These are phyloP conservation scores for Orthonychiurus folsomi DNA, from an alignment of 2,888 invertebrate species.

Conservation along the genomic window DNA sequence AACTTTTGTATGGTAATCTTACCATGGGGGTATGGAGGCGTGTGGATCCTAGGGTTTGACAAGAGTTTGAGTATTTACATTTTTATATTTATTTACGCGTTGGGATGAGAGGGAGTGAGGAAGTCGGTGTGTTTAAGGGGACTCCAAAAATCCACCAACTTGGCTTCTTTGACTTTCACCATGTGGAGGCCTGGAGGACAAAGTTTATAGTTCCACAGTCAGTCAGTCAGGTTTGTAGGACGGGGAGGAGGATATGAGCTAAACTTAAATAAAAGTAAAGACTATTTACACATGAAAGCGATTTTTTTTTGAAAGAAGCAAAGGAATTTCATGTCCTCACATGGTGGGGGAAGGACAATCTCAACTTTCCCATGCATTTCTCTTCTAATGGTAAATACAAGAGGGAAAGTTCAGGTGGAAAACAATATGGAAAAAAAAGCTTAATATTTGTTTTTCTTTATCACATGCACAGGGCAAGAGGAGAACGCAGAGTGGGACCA, in stretches of 20 bases:
- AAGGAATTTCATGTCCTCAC: too few species aligned
- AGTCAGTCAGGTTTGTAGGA: background rate
- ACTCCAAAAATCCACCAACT: background rate
- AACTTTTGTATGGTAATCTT: too few species aligned
- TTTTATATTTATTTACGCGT: too few species aligned
- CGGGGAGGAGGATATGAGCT: too few species aligned
- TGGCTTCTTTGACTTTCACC: background rate
- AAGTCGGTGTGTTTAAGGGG: too few species aligned
- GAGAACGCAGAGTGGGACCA: conserved; percentile 5
- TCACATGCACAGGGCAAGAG: conserved; percentile 4
- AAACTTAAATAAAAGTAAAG: conserved; percentile 1
- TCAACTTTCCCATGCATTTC: background rate
- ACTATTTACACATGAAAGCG: background rate
- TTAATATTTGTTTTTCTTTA: conserved; percentile 14
- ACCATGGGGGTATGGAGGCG: too few species aligned
- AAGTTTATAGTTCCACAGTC: background rate
- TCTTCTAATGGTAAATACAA: background rate
- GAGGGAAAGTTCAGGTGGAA: background rate
- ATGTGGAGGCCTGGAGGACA: background rate
- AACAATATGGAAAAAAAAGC: conserved; percentile 12
- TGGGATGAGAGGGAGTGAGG: too few species aligned
- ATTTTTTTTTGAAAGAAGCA: background rate
- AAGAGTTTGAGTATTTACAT: too few species aligned
- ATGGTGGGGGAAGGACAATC: conserved; percentile 7
- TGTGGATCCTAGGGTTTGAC: too few species aligned